phyloP scores from a whole-genome alignment of 2,797 vertebrate genomes.

The Lacerta agilis region DNA sequence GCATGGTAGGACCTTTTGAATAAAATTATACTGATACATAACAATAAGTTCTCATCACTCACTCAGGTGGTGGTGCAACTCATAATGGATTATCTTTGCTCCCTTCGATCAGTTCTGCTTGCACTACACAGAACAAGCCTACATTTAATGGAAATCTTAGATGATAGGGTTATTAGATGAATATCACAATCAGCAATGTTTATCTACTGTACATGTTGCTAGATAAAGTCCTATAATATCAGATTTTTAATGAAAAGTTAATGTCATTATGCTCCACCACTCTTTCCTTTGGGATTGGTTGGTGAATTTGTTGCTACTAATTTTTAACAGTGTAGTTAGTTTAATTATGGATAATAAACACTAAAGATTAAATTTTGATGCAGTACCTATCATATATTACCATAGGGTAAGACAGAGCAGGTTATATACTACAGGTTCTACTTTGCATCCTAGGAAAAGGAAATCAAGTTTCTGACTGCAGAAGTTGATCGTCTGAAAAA shows the following conservation, averaged over 20 bases:
- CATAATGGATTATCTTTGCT: neutral
- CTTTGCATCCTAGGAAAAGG: conserved; percentile 82
- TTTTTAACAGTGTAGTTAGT: neutral
- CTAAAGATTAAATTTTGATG: neutral
- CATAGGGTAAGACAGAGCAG: neutral
- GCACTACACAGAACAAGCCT: neutral
- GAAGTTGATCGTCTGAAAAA: conserved; percentile 90
- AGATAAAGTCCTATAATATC: neutral
- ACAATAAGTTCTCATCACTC: neutral
- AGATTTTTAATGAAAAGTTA: neutral
- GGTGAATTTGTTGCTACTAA: neutral
- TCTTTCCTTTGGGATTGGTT: neutral
- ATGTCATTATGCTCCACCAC: neutral
- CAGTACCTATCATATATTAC: neutral
- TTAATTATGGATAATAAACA: neutral
- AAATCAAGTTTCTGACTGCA: conserved; percentile 86
- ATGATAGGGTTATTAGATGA: neutral
- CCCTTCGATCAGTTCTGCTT: neutral
- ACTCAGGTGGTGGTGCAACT: neutral
- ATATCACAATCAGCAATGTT: neutral
- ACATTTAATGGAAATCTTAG: neutral
- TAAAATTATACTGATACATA: neutral
- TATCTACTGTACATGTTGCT: neutral
- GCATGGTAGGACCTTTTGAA: neutral
- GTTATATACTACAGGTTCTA: neutral